Conservation (phyloP, 2,113 vertebrate genomes). For the Bos taurus region ARS-UCD2.0 NC_037338.1:77486501-77487000, state of each 20-base stretch:
- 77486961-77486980: neutral
- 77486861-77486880: neutral
- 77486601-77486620: neutral
- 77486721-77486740: neutral
- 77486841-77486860: neutral
- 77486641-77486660: neutral
- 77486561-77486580: neutral
- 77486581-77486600: neutral
- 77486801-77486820: neutral
- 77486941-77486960: neutral
- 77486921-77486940: neutral
- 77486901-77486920: neutral
- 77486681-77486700: neutral
- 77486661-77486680: neutral
- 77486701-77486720: neutral
- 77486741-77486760: neutral
- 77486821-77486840: neutral
- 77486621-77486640: neutral
- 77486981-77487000: neutral
- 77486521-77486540: neutral
- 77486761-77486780: neutral
- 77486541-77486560: neutral
- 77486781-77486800: neutral
- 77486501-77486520: neutral
- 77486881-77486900: neutral